A percentile compares a stretch with the other conserved stretches of the same genome.
phyloP scores from a whole-genome alignment of 2,797 vertebrate genomes.

The Sebastes minor region DNA sequence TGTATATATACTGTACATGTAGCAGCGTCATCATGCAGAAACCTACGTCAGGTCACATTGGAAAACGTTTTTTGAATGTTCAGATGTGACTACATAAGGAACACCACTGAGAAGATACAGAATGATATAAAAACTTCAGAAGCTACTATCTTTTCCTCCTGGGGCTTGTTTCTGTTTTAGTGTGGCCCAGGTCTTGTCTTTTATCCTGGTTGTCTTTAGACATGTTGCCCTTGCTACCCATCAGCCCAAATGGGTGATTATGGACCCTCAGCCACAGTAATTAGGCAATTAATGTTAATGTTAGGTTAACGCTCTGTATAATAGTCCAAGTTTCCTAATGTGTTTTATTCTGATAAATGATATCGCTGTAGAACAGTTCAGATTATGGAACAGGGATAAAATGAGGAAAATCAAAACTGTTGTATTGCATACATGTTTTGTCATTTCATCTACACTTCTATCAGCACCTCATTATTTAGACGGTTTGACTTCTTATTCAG shows the following conservation, averaged over 20 bases:
- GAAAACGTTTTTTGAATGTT: too few relatives aligned
- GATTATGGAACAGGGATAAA: neutral
- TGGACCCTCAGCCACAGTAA: neutral
- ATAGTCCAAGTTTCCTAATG: neutral
- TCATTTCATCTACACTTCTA: neutral
- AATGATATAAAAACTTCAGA: neutral
- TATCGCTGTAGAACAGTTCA: fast-evolving
- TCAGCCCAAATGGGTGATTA: slow-evolving; percentile 18
- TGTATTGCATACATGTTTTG: too few relatives aligned
- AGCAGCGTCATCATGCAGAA: too few relatives aligned
- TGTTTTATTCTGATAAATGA: neutral
- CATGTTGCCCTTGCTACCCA: neutral
- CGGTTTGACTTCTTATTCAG: neutral
- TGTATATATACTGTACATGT: too few relatives aligned
- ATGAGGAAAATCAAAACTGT: neutral
- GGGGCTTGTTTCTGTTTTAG: neutral
- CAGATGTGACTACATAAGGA: neutral
- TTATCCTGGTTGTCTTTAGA: neutral
- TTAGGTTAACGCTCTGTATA: neutral
- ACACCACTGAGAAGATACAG: neutral
- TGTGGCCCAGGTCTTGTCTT: neutral
- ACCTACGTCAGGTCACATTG: too few relatives aligned
- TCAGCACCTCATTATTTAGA: neutral
- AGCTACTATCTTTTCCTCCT: neutral
- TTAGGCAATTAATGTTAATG: slow-evolving; percentile 47